Conservation (phyloP, 2,888 invertebrate genomes). For the Omphaloscelis lunosa region DNA sequence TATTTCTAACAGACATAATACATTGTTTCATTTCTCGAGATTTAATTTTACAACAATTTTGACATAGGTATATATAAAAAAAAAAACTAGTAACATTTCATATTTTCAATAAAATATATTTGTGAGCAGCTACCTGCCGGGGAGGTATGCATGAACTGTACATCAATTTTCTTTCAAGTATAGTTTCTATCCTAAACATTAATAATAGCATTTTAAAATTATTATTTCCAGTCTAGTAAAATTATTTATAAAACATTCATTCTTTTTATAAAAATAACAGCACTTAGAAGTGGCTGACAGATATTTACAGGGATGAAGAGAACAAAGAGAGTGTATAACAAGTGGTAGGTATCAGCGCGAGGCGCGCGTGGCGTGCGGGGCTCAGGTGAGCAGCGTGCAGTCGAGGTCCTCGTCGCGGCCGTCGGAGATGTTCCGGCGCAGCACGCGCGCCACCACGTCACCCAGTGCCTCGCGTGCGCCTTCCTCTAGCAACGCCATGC, state of each 20-base stretch:
- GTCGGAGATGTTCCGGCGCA: constrained; percentile 95
- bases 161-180: constrained; percentile 31
- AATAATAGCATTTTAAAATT: constrained; percentile 52
- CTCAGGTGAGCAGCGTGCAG: constrained; percentile 96
- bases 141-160: constrained; percentile 28
- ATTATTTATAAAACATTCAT: constrained; percentile 50
- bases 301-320: constrained; percentile 61
- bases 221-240: constrained; percentile 55
- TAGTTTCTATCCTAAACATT: constrained; percentile 44
- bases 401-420: constrained; percentile 98
- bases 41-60: constrained; percentile 15
- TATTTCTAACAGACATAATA: constrained; percentile 29
- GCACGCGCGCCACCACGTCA: constrained; percentile 97
- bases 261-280: constrained; percentile 60
- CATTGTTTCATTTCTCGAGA: constrained; percentile 36
- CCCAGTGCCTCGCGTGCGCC: constrained; percentile 97
- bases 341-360: not conserved
- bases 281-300: constrained; percentile 32
- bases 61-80: constrained; percentile 11
- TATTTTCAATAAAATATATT: constrained; percentile 40
- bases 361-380: not conserved
- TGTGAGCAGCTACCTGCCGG: constrained; percentile 6
- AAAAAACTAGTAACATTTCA: constrained; percentile 24
- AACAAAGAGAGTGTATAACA: constrained; percentile 41
- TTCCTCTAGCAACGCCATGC: constrained; percentile 94